phyloP scores from a whole-genome alignment of 1,140 invertebrate species.

The Plodia interpunctella region DNA sequence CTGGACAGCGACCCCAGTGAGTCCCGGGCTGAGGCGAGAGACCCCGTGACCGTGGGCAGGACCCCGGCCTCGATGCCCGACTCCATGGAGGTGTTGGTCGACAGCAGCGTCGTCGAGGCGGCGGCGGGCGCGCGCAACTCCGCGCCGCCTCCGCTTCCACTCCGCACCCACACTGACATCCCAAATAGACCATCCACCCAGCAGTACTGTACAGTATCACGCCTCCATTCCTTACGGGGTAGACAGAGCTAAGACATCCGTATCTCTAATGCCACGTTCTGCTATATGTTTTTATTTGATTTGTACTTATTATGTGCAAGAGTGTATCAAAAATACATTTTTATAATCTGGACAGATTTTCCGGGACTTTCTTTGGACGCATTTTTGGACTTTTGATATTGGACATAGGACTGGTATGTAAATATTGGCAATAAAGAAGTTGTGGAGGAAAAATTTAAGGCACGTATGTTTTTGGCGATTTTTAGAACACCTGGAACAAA shows the following conservation, averaged over 20 bases:
- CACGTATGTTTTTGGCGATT: constrained; percentile 43
- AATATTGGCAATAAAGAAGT: constrained; percentile 16
- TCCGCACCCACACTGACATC: constrained; percentile 72
- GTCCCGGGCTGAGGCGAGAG: constrained; percentile 77
- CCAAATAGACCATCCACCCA: constrained; percentile 59
- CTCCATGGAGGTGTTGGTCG: constrained; percentile 74
- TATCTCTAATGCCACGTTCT: too few relatives aligned
- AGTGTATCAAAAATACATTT: neutral
- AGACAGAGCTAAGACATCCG: too few relatives aligned
- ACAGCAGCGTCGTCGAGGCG: constrained; percentile 58
- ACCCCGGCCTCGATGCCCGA: constrained; percentile 78
- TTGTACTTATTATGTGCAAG: too few relatives aligned
- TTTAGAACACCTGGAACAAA: constrained; percentile 52
- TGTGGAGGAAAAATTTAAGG: constrained; percentile 53
- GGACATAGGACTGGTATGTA: constrained; percentile 20
- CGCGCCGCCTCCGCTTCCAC: constrained; percentile 50
- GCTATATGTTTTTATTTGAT: too few relatives aligned
- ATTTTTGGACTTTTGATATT: constrained; percentile 21
- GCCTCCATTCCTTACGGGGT: too few relatives aligned
- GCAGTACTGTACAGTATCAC: too few relatives aligned
- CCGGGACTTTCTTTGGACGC: constrained; percentile 31
- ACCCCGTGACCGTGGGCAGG: constrained; percentile 82
- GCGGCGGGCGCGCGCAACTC: constrained; percentile 45
- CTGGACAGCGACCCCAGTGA: constrained; percentile 80
- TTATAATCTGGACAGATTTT: constrained; percentile 33